A percentile compares a stretch with the other conserved stretches of the same genome.
Evolutionary conservation across 2,113 vertebrate genomes (phyloP).

Genomic region (Verasper variegatus): DNA sequence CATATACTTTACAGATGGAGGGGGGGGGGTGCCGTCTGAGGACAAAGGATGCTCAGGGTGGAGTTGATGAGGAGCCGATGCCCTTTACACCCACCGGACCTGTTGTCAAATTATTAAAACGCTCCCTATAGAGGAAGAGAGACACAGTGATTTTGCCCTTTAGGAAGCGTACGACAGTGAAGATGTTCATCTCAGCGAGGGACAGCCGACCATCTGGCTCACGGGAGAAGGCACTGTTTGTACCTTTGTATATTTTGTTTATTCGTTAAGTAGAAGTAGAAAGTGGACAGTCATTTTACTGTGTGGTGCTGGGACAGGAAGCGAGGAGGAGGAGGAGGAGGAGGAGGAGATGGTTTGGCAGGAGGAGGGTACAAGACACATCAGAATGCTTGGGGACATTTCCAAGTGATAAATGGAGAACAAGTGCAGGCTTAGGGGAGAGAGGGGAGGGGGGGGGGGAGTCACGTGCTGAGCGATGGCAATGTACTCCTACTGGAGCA

Average conservation of each 20-base stretch:
- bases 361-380: background rate
- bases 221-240: background rate
- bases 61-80: background rate
- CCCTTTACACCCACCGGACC: background rate
- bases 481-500: constrained; percentile 64
- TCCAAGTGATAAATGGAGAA: constrained; percentile 24
- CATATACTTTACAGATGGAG: constrained; percentile 49
- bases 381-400: constrained; percentile 24
- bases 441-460: background rate
- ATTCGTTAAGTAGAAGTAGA: background rate
- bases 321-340: constrained; percentile 1
- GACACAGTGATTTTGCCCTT: constrained; percentile 2
- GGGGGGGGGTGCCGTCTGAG: constrained; percentile 11
- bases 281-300: background rate
- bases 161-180: constrained; percentile 14
- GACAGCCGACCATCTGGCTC: constrained; percentile 10
- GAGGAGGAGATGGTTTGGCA: constrained; percentile 15
- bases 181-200: constrained; percentile 15
- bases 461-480: constrained; percentile 51
- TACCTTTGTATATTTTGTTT: background rate
- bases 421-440: background rate
- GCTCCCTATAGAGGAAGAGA: background rate
- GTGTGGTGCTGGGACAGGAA: background rate
- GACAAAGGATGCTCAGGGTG: constrained; percentile 17
- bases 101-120: constrained; percentile 16